Evolutionary conservation across 2,113 vertebrate genomes (phyloP).

Genomic region (Hipposideros armiger): DNA sequence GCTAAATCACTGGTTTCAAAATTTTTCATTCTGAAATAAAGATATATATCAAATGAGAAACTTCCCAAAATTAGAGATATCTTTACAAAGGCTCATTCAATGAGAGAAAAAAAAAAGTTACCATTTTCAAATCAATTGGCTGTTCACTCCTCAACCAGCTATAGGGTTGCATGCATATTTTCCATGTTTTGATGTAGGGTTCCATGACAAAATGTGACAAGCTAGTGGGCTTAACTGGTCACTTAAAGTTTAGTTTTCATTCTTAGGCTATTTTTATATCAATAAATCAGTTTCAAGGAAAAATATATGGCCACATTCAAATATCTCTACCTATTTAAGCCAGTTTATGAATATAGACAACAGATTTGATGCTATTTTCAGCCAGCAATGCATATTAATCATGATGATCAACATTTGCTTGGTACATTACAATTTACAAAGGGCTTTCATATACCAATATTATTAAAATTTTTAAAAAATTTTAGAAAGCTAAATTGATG

Average conservation of each 20-base stretch:
- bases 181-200: not conserved
- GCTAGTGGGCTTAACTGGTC: not conserved
- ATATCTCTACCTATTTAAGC: not conserved
- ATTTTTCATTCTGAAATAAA: slow-evolving; percentile 93
- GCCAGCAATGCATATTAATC: not conserved
- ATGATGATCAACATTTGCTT: not conserved
- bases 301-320: not conserved
- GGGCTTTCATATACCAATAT: not conserved
- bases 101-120: not conserved
- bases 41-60: slow-evolving; percentile 34
- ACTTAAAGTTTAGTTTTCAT: slow-evolving; percentile 31
- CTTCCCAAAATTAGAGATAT: not conserved
- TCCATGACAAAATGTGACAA: not conserved
- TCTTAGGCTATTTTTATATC: not conserved
- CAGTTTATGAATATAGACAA: not conserved
- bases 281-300: slow-evolving; percentile 26
- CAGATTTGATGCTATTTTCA: slow-evolving; percentile 37
- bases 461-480: not conserved
- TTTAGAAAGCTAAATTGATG: not conserved
- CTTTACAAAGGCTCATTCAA: not conserved
- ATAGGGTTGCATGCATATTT: not conserved
- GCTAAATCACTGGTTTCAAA: slow-evolving; percentile 92
- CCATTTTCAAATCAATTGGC: not conserved
- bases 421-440: not conserved
- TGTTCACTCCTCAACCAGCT: not conserved